phyloP scores from a whole-genome alignment of 2,113 vertebrate genomes.

The Meleagris gallopavo region DNA sequence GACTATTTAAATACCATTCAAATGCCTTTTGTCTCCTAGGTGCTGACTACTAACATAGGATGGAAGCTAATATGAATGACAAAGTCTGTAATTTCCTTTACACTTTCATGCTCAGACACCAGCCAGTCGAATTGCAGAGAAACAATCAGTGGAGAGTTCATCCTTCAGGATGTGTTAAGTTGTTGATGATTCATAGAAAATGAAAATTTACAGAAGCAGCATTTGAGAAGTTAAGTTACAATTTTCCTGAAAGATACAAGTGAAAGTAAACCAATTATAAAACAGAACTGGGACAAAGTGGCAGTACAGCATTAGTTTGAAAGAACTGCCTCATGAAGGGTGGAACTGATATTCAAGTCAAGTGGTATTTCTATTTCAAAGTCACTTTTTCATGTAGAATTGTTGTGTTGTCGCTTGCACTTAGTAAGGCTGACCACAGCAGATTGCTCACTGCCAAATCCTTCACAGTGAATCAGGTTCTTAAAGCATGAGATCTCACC shows the following conservation, averaged over 20 bases:
- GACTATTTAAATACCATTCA: not conserved
- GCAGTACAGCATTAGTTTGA: not conserved
- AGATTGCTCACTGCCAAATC: not conserved
- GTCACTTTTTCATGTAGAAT: not conserved
- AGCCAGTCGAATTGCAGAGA: not conserved
- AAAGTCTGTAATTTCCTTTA: not conserved
- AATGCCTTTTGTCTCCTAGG: not conserved
- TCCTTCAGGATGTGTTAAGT: not conserved
- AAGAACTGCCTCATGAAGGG: not conserved
- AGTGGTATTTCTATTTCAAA: not conserved
- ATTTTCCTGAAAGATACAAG: not conserved
- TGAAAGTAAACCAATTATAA: not conserved
- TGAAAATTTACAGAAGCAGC: not conserved
- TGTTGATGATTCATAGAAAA: not conserved
- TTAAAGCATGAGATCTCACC: not conserved
- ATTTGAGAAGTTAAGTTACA: not conserved
- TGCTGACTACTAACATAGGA: not conserved
- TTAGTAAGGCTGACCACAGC: not conserved
- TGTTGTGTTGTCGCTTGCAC: accelerated
- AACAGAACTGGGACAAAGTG: too few species aligned
- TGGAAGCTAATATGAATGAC: not conserved
- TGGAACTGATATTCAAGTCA: accelerated
- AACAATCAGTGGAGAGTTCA: not conserved
- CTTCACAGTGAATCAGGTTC: not conserved
- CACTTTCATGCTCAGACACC: not conserved